Evolutionary conservation across 2,888 invertebrate genomes (phyloP).

Genomic region (Latrodectus elegans): DNA sequence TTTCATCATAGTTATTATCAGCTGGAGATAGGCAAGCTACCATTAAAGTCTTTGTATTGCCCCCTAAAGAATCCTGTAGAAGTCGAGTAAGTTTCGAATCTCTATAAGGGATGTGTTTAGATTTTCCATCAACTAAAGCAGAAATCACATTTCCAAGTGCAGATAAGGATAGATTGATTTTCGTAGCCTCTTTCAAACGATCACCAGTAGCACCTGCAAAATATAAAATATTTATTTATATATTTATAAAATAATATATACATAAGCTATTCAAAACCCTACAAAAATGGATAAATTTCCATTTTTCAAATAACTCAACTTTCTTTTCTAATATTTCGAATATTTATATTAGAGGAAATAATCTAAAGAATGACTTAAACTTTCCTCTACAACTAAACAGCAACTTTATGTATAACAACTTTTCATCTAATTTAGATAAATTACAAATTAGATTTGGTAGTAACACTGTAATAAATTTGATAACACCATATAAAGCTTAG

Average conservation of each 20-base stretch:
- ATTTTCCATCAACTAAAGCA: conserved; percentile 87
- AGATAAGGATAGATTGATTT: conserved; percentile 90
- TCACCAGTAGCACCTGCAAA: conserved; percentile 85
- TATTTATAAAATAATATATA: neutral
- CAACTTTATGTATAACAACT: too few species aligned
- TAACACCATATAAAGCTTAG: too few species aligned
- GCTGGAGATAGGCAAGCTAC: conserved; percentile 89
- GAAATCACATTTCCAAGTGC: conserved; percentile 93
- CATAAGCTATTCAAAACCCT: neutral
- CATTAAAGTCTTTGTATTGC: conserved; percentile 92
- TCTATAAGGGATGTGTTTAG: conserved; percentile 86
- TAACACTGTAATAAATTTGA: too few species aligned
- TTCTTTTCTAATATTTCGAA: too few species aligned
- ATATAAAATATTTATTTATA: neutral
- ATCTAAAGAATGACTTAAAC: too few species aligned
- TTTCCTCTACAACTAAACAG: too few species aligned
- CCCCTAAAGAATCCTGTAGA: conserved; percentile 87
- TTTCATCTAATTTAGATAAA: too few species aligned
- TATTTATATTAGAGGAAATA: too few species aligned
- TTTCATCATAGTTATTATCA: conserved; percentile 88
- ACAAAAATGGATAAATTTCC: neutral
- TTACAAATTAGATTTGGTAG: too few species aligned
- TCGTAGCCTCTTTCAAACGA: conserved; percentile 89
- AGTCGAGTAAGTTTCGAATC: conserved; percentile 90
- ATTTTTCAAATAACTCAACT: too few species aligned